Conservation (phyloP, 2,888 invertebrate genomes). For the Lissonota sp. region DNA sequence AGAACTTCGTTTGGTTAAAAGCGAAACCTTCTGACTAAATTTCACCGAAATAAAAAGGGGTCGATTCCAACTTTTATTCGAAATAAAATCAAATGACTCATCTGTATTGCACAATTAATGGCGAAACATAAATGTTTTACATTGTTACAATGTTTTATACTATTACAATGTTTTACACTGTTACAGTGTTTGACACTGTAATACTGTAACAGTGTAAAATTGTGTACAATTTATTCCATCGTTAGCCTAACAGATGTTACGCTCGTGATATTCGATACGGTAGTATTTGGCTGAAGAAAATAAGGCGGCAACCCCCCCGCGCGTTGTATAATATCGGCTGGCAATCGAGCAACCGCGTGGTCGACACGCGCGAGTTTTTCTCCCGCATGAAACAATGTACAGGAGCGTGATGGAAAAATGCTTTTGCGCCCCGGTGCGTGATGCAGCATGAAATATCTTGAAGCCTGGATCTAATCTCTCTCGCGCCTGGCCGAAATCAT, state of each 20-base stretch:
- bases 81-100: no score
- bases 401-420: constrained; percentile 55
- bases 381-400: constrained; percentile 35
- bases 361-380: constrained; percentile 49
- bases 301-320: constrained; percentile 35
- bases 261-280: constrained; percentile 58
- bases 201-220: no score
- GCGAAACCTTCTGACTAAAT: no score
- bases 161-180: no score
- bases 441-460: constrained; percentile 70
- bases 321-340: constrained; percentile 39
- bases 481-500: constrained; percentile 10
- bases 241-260: constrained; percentile 48
- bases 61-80: no score
- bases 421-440: constrained; percentile 64
- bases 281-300: constrained; percentile 52
- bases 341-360: constrained; percentile 29
- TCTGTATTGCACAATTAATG: no score
- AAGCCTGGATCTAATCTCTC: constrained; percentile 74
- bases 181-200: no score
- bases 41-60: no score
- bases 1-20: no score
- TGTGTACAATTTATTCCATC: constrained; percentile 24
- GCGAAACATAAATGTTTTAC: no score
- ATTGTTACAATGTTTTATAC: no score